These are phyloP conservation scores for Calephelis virginiensis DNA, from an alignment of 1,140 invertebrate genomes.

Conservation along the genomic window DNA sequence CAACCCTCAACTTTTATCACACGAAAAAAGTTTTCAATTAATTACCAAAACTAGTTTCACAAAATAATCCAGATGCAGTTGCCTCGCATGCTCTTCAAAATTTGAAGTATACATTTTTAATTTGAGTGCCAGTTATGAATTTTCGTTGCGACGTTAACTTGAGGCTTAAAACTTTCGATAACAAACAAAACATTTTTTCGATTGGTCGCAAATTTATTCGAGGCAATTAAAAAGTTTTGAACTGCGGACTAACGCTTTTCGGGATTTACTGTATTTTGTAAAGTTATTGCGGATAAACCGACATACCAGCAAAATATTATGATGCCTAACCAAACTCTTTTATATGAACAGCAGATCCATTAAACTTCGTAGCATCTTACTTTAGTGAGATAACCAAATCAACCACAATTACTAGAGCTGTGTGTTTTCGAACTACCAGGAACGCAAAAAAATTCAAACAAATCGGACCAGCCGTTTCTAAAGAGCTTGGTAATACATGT, in stretches of 20 bases:
- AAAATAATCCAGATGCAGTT: conserved; percentile 28
- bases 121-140: conserved; percentile 38
- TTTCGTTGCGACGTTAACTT: conserved; percentile 40
- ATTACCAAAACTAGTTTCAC: conserved; percentile 11
- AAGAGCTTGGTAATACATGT: too few relatives aligned
- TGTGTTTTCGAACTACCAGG: too few relatives aligned
- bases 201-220: conserved; percentile 47
- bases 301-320: not conserved
- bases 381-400: too few relatives aligned
- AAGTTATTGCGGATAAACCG: not conserved
- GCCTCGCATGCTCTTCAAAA: conserved; percentile 40
- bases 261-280: conserved; percentile 14
- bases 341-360: too few relatives aligned
- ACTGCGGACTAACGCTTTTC: conserved; percentile 25
- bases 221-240: conserved; percentile 60
- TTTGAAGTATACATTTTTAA: conserved; percentile 46
- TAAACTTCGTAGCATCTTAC: too few relatives aligned
- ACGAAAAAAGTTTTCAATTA: not conserved
- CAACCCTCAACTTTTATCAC: too few relatives aligned
- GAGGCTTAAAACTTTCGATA: conserved; percentile 46
- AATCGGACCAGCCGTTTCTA: too few relatives aligned
- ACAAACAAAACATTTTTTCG: conserved; percentile 52
- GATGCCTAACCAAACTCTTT: too few relatives aligned
- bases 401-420: too few relatives aligned
- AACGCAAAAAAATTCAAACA: too few relatives aligned